Percentiles rank a stretch among this genome's conserved stretches.
These are phyloP conservation scores for Caenorhabditis remanei DNA, from an alignment of 1,140 invertebrate species.

Conservation along the genomic window DNA sequence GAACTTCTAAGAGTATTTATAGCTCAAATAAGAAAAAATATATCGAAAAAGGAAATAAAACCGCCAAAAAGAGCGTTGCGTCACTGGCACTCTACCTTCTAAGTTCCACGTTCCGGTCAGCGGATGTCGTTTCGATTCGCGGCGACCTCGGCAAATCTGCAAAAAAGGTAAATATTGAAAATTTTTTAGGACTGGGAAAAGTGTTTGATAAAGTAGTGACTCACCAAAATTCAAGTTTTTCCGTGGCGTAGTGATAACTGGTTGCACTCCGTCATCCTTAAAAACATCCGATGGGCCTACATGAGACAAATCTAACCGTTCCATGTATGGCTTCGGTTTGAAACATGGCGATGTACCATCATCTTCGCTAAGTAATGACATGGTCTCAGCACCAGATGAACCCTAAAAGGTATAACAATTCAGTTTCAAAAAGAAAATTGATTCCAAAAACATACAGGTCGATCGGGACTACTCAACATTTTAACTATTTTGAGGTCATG, in stretches of 20 bases:
- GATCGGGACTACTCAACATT: slow-evolving; percentile 13
- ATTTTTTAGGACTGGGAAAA: background rate
- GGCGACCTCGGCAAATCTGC: slow-evolving; percentile 52
- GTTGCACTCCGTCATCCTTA: background rate
- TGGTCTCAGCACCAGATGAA: background rate
- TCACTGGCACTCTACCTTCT: slow-evolving; percentile 35
- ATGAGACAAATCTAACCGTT: background rate
- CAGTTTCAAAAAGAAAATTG: background rate
- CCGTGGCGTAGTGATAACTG: slow-evolving; percentile 43
- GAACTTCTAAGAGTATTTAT: background rate
- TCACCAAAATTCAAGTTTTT: slow-evolving; percentile 40
- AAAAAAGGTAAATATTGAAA: slow-evolving; percentile 51
- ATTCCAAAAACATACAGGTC: background rate
- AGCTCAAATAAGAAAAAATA: background rate
- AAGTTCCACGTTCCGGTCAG: slow-evolving; percentile 52
- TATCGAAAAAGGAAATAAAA: background rate
- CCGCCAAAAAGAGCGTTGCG: background rate
- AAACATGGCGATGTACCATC: background rate
- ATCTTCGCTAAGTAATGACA: background rate
- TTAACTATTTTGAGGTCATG: slow-evolving; percentile 25
- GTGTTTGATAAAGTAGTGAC: slow-evolving; percentile 6
- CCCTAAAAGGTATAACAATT: background rate
- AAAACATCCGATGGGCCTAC: background rate
- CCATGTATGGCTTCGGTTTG: background rate
- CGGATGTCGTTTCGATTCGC: slow-evolving; percentile 47